Percentiles rank a stretch among this genome's conserved stretches.
phyloP scores from a whole-genome alignment of 2,888 invertebrate genomes.

The Shargacucullia verbasci region DNA sequence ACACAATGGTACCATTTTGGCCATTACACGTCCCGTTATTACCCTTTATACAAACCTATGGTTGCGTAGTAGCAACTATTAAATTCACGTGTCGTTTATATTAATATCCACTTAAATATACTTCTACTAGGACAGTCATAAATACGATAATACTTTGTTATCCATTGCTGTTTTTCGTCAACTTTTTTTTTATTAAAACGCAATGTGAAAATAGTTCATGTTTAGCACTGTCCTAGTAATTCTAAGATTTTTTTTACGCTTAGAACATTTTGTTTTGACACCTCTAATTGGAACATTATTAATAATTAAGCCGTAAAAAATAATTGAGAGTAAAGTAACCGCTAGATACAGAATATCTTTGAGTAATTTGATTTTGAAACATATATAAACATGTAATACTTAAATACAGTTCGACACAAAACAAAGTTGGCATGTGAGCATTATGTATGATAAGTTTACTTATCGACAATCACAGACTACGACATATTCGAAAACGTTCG shows the following conservation, averaged over 20 bases:
- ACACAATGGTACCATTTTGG: constrained; percentile 49
- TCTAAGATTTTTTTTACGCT: constrained; percentile 39
- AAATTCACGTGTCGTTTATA: constrained; percentile 53
- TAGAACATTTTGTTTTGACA: constrained; percentile 54
- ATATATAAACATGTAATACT: constrained; percentile 32
- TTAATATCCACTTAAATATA: constrained; percentile 47
- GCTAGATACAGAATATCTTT: constrained; percentile 52
- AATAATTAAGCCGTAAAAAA: constrained; percentile 58
- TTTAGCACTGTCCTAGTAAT: constrained; percentile 27
- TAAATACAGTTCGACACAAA: constrained; percentile 42
- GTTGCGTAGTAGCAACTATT: constrained; percentile 52
- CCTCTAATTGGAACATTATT: constrained; percentile 55
- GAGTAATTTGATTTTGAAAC: constrained; percentile 53
- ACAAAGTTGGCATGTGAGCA: constrained; percentile 22
- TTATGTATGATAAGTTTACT: constrained; percentile 10
- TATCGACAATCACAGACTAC: constrained; percentile 1
- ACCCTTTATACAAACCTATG: constrained; percentile 56
- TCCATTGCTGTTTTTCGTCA: neutral
- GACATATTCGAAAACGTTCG: constrained; percentile 5
- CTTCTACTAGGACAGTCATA: constrained; percentile 18
- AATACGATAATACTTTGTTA: constrained; percentile 8
- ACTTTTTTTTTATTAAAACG: neutral
- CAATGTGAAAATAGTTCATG: constrained; percentile 3
- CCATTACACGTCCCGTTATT: constrained; percentile 51
- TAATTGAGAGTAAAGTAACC: constrained; percentile 53